Conservation (phyloP, 2,888 invertebrate genomes). For the Noctua janthina region DNA sequence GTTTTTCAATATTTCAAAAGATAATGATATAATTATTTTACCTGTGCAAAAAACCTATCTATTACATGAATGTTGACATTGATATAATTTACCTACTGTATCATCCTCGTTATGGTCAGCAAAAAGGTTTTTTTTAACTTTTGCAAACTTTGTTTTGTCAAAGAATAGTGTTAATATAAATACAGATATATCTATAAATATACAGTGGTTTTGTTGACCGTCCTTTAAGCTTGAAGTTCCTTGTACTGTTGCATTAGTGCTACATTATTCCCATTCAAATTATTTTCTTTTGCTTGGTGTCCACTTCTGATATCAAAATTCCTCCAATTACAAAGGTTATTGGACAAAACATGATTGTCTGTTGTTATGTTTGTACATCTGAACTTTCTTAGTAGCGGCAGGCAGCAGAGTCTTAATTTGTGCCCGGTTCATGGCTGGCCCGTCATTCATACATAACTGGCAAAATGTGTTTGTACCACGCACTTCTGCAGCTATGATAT, state of each 20-base stretch:
- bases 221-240: conserved; percentile 74
- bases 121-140: conserved; percentile 5
- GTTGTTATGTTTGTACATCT: not conserved
- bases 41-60: not conserved
- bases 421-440: not conserved
- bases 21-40: not conserved
- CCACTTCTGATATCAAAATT: conserved; percentile 11
- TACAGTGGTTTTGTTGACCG: conserved; percentile 70
- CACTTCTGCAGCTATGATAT: not conserved
- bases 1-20: not conserved
- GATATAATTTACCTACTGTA: not conserved
- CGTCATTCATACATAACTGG: not conserved
- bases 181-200: conserved; percentile 48
- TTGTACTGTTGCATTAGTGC: conserved; percentile 60
- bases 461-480: not conserved
- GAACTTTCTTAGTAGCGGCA: not conserved
- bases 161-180: conserved; percentile 46
- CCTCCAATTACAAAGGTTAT: too few relatives aligned
- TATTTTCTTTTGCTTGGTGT: conserved; percentile 48
- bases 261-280: conserved; percentile 45
- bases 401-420: not conserved
- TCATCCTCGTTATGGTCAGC: conserved; percentile 6
- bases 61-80: conserved; percentile 5
- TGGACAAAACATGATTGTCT: not conserved
- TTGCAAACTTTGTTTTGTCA: conserved; percentile 35